Evolutionary conservation across 2,888 invertebrate genomes (phyloP), one percentile per base, ranked within the genome.

Genomic region (Drosophila fungiperda): DNA sequence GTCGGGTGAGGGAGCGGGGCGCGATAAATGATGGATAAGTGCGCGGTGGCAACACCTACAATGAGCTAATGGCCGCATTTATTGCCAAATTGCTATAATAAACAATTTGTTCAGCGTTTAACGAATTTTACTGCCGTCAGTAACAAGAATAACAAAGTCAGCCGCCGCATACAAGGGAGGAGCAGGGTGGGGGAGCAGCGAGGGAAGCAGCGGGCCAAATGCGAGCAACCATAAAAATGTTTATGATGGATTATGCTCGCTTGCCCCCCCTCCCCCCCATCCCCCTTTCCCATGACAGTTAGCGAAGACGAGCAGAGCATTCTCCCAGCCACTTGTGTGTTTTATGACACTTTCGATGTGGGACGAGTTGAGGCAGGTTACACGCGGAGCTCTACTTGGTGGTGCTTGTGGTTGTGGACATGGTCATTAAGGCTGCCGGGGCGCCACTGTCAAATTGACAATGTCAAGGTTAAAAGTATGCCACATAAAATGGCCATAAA

Each of bases 111-210:
- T 86, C 65, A 76, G 87, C 89, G 87, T 91, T 91, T 90, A 91
- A 91, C 91, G 82, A 90, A 91, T 91, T 85, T 91, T 91, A 92
- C 92, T 90, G 83, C 91, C 87, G 73, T 70, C 87, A 88, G 82
- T 79, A 81, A 65, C 63, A 68, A 63, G 50, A 68, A 58, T 57
- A 83, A 76, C 81, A 78, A 80, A 62, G 73, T 58, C 71, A 58
- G 36, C 49, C 58, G 62, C 29, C 33, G 38, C 50, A 17, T 52
- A 3, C 38, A 26, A 26, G 52, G 26, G 26, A 23, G 66, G 9
- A 49, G 11, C 11, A n/a, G 65, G 60, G 26, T 26, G 26, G 5
- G 42, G 50, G 40, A 11, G 45, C 42, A 23, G 62, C 12, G 48
- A 26, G 35, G 36, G 40, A n/a, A 32, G 20, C 38, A 8, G 35